Conservation (phyloP, 2,797 vertebrate genomes). For the Onychomys torridus region DNA sequence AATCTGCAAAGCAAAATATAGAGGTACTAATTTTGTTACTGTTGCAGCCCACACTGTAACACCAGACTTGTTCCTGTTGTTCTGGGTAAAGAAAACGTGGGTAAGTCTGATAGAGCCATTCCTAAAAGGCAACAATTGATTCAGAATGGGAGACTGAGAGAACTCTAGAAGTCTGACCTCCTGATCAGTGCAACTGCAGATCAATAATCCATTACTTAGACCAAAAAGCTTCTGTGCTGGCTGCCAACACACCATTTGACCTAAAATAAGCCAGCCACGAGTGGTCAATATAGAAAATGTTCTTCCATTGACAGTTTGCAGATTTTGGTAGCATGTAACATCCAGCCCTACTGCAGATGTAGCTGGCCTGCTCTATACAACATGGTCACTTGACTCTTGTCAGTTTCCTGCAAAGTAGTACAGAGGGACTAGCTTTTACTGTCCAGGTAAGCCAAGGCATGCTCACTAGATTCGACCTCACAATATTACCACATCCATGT, state of each 20-base stretch:
- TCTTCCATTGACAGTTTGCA: conserved; percentile 51
- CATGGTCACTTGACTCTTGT: neutral
- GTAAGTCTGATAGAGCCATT: conserved; percentile 56
- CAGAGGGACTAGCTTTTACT: neutral
- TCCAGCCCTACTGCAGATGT: neutral
- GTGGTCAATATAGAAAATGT: conserved; percentile 24
- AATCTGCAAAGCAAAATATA: conserved; percentile 29
- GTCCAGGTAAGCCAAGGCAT: neutral
- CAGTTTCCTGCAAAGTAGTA: neutral
- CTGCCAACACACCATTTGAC: conserved; percentile 61
- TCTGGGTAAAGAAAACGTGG: conserved; percentile 59
- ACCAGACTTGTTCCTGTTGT: conserved; percentile 6
- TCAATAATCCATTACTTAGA: conserved; percentile 76
- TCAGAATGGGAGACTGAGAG: conserved; percentile 66
- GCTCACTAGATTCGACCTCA: neutral
- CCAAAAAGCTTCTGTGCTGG: conserved; percentile 16
- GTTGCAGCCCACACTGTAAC: neutral
- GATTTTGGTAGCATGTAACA: neutral
- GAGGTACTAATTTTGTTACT: conserved; percentile 18
- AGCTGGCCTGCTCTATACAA: neutral
- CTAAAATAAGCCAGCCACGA: conserved; percentile 48
- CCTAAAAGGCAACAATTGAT: conserved; percentile 76
- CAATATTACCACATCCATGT: neutral
- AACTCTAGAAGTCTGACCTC: conserved; percentile 81
- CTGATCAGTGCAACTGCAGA: conserved; percentile 72